These are phyloP conservation scores for Mormyrus proboscirostris DNA, from an alignment of 2,797 vertebrate species.

Conservation along the genomic window DNA sequence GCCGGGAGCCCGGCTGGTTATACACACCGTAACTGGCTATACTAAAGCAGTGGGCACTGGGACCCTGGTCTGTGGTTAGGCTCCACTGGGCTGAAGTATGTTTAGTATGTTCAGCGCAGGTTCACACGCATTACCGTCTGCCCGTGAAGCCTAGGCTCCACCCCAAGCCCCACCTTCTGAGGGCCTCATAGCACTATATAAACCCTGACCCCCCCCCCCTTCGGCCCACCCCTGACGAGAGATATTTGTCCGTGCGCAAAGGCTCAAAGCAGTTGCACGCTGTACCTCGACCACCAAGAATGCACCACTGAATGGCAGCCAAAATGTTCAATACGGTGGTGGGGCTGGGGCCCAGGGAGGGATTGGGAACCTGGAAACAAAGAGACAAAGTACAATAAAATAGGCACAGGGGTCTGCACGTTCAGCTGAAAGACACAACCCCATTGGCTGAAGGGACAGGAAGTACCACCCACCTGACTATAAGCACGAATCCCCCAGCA, in stretches of 20 bases:
- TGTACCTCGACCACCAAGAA: background rate
- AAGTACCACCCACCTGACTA: background rate
- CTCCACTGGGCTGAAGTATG: background rate
- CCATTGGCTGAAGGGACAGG: background rate
- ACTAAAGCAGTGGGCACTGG: background rate
- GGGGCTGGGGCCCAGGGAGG: background rate
- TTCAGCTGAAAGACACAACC: background rate
- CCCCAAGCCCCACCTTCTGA: background rate
- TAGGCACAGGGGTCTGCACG: background rate
- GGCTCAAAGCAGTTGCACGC: background rate
- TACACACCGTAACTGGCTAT: background rate
- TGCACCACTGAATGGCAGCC: background rate
- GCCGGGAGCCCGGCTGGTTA: background rate
- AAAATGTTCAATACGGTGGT: background rate
- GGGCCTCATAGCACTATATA: background rate
- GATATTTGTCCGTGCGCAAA: background rate
- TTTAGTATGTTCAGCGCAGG: background rate
- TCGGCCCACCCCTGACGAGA: background rate
- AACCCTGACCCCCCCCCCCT: background rate
- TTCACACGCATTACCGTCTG: background rate
- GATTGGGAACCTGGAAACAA: background rate
- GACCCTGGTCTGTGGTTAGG: background rate
- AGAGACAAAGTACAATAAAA: background rate
- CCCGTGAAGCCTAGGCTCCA: background rate
- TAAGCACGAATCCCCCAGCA: background rate